phyloP scores from a whole-genome alignment of 1,140 invertebrate genomes.

The Amphibalanus amphitrite region DNA sequence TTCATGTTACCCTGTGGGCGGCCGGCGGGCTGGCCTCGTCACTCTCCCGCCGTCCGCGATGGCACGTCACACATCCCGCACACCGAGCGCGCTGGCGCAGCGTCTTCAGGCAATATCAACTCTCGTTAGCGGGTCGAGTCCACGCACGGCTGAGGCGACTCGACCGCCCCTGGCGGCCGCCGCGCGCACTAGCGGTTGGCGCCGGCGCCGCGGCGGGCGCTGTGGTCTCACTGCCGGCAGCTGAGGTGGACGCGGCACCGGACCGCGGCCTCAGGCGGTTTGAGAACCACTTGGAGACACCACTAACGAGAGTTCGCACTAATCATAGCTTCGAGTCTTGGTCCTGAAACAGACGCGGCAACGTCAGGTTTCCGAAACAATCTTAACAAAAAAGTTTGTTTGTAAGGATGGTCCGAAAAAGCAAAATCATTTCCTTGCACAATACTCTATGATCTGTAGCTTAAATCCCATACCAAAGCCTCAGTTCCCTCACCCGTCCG shows the following conservation, averaged over 20 bases:
- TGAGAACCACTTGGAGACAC: neutral
- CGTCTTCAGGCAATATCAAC: neutral
- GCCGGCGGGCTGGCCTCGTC: too few species aligned
- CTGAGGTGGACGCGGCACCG: neutral
- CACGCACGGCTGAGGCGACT: neutral
- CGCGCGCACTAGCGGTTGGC: neutral
- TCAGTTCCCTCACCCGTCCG: too few species aligned
- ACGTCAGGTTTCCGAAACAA: neutral
- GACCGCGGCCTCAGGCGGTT: neutral
- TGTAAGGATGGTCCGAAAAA: neutral
- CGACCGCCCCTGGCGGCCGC: neutral
- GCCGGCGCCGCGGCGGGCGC: neutral
- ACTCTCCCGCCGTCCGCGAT: neutral
- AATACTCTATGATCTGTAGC: neutral
- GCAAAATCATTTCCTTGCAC: neutral
- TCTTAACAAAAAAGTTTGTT: neutral
- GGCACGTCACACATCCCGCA: neutral
- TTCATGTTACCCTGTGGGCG: too few species aligned
- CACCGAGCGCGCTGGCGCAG: neutral
- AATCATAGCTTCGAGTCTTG: slow-evolving; percentile 3
- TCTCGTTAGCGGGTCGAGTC: neutral
- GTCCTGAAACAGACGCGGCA: neutral
- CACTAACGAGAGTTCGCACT: slow-evolving; percentile 2
- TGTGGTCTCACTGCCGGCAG: neutral
- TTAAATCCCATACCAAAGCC: too few species aligned